Percentiles rank a stretch among this genome's conserved stretches.
These are phyloP conservation scores for Linnaemya tessellans DNA, from an alignment of 2,888 invertebrate genomes.

Conservation along the genomic window DNA sequence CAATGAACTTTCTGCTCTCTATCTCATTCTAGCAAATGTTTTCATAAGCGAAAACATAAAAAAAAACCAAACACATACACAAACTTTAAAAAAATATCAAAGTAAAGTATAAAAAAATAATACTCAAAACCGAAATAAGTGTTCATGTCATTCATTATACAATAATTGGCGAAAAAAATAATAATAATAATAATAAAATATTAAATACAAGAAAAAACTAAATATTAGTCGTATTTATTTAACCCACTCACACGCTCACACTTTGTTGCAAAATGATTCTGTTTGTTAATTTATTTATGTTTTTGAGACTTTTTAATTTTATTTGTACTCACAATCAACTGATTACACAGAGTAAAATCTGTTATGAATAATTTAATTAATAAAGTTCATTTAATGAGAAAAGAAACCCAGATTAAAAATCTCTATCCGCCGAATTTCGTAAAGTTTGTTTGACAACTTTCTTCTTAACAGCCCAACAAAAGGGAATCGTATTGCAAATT, in stretches of 20 bases:
- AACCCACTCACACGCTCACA: slow-evolving; percentile 54
- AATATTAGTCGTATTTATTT: slow-evolving; percentile 35
- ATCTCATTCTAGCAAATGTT: slow-evolving; percentile 9
- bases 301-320: slow-evolving; percentile 5
- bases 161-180: slow-evolving; percentile 40
- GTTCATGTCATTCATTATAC: slow-evolving; percentile 61
- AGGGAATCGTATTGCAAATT: too few relatives aligned
- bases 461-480: too few relatives aligned
- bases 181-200: slow-evolving; percentile 19
- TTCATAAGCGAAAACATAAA: neutral
- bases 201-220: neutral
- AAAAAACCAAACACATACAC: neutral
- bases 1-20: slow-evolving; percentile 57
- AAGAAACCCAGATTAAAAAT: too few relatives aligned
- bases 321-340: neutral
- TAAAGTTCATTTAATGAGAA: too few relatives aligned
- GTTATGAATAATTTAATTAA: too few relatives aligned
- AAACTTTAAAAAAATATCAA: slow-evolving; percentile 18
- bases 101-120: slow-evolving; percentile 40
- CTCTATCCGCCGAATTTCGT: too few relatives aligned
- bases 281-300: neutral
- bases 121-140: slow-evolving; percentile 44
- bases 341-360: neutral
- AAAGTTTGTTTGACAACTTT: too few relatives aligned
- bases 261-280: slow-evolving; percentile 23